Evolutionary conservation across 1,140 invertebrate species (phyloP).

Genomic region (Episyrphus balteatus): DNA sequence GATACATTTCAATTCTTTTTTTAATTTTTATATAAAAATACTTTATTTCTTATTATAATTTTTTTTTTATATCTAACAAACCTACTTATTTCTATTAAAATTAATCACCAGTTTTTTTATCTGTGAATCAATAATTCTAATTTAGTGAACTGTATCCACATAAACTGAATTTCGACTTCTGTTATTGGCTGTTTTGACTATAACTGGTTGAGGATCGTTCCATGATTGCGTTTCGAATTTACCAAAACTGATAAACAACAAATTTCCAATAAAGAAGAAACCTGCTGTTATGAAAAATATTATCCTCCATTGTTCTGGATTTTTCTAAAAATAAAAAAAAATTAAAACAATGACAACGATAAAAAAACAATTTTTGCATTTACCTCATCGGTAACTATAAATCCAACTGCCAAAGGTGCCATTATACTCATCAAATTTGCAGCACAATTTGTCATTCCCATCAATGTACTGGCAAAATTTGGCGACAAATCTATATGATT

Average conservation of each 20-base stretch:
- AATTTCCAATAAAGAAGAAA: slow-evolving; percentile 55
- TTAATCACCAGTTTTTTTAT: no score
- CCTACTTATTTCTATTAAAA: no score
- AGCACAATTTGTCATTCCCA: slow-evolving; percentile 54
- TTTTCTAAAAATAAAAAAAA: slow-evolving; percentile 27
- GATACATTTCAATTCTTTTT: no score
- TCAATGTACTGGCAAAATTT: slow-evolving; percentile 55
- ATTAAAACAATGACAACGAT: background rate
- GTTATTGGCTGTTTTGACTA: no score
- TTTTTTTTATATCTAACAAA: no score
- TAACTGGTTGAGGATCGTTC: slow-evolving; percentile 40
- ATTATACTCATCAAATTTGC: slow-evolving; percentile 57
- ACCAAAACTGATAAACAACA: slow-evolving; percentile 57
- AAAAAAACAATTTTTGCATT: slow-evolving; percentile 5
- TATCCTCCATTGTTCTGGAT: slow-evolving; percentile 53
- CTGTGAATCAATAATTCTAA: no score
- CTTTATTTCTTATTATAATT: no score
- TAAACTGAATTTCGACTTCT: no score
- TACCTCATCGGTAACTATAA: slow-evolving; percentile 49
- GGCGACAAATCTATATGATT: slow-evolving; percentile 60
- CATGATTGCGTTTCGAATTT: slow-evolving; percentile 49
- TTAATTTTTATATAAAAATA: no score
- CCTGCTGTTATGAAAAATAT: slow-evolving; percentile 64
- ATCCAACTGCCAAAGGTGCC: slow-evolving; percentile 47
- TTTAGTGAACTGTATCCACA: no score